Conservation (phyloP, 2,113 vertebrate species). For the Aleadryas rufinucha region DNA sequence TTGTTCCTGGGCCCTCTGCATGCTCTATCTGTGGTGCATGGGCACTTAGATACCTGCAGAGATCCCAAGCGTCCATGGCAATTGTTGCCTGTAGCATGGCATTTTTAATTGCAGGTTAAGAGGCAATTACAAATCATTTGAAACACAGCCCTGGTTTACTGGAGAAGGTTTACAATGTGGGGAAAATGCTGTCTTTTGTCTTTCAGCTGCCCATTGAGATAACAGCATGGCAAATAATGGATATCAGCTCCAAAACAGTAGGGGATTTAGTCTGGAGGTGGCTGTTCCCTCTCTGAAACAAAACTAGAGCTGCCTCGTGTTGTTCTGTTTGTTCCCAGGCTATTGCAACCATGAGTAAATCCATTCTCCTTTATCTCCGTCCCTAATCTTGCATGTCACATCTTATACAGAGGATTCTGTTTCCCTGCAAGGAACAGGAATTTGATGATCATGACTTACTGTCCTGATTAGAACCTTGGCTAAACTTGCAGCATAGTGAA, state of each 20-base stretch:
- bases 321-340: neutral
- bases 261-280: neutral
- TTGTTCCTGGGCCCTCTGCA: neutral
- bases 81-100: neutral
- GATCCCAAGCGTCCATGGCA: neutral
- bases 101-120: neutral
- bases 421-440: neutral
- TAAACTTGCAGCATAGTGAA: neutral
- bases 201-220: neutral
- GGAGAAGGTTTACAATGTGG: neutral
- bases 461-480: neutral
- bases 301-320: neutral
- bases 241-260: neutral
- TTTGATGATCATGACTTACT: neutral
- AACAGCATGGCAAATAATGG: neutral
- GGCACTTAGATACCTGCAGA: neutral
- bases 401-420: neutral
- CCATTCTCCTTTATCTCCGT: neutral
- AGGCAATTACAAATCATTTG: neutral
- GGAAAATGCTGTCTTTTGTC: neutral
- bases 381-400: neutral
- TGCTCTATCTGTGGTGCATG: accelerated
- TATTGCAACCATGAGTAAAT: neutral
- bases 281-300: neutral
- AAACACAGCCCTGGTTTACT: neutral